A percentile compares a stretch with the other conserved stretches of the same genome.
Evolutionary conservation across 2,797 vertebrate species (phyloP).

Genomic region (Furcifer pardalis): DNA sequence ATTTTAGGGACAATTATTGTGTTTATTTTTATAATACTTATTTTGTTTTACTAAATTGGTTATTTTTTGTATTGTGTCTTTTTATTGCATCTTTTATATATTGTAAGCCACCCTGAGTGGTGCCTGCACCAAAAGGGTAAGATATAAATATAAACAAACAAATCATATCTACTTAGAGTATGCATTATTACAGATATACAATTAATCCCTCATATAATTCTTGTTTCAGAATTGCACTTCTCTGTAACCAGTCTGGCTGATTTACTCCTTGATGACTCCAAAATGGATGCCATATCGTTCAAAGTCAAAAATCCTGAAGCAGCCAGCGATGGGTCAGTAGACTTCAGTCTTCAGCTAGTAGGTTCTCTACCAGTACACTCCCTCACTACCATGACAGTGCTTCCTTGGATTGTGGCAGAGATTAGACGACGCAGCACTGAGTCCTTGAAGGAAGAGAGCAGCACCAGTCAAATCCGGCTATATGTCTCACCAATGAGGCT

Average conservation of each 20-base stretch:
- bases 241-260: constrained; percentile 30
- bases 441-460: constrained; percentile 62
- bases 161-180: neutral
- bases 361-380: constrained; percentile 86
- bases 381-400: constrained; percentile 92
- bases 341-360: constrained; percentile 84
- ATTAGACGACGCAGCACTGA: constrained; percentile 77
- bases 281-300: constrained; percentile 76
- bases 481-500: constrained; percentile 81
- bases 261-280: constrained; percentile 41
- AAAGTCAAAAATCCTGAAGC: constrained; percentile 63
- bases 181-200: neutral
- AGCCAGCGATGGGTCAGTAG: constrained; percentile 73
- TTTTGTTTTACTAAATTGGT: too few relatives aligned
- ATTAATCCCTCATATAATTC: neutral
- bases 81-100: too few relatives aligned
- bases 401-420: constrained; percentile 95
- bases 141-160: too few relatives aligned
- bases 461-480: constrained; percentile 72
- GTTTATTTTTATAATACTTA: too few relatives aligned
- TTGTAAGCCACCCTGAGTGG: too few relatives aligned
- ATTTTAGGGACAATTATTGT: too few relatives aligned
- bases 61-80: too few relatives aligned
- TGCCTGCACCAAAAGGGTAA: too few relatives aligned
- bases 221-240: constrained; percentile 60